phyloP scores from a whole-genome alignment of 2,113 vertebrate species.

The Aplodontia rufa region DNA sequence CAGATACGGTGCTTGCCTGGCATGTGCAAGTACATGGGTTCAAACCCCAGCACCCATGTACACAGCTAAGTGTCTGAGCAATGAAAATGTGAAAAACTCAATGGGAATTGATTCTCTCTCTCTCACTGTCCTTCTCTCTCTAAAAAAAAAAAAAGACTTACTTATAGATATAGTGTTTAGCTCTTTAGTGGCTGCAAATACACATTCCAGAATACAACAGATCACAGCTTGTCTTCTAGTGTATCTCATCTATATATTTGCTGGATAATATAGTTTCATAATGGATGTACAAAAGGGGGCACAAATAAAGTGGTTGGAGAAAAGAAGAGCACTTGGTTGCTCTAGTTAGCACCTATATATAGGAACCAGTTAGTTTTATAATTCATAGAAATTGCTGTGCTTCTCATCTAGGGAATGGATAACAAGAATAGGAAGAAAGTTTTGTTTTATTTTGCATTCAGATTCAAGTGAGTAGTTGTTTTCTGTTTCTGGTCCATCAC shows the following conservation, averaged over 20 bases:
- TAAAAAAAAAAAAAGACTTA: no score
- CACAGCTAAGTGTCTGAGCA: no score
- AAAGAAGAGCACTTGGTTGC: not conserved
- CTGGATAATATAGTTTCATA: not conserved
- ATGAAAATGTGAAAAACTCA: no score
- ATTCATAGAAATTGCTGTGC: not conserved
- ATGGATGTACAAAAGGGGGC: not conserved
- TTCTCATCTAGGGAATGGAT: not conserved
- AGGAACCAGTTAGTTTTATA: not conserved
- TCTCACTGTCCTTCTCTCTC: no score
- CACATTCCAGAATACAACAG: not conserved
- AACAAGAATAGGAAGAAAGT: not conserved
- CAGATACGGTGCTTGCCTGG: no score
- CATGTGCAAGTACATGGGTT: no score
- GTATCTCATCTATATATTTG: not conserved
- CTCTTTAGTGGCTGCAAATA: not conserved
- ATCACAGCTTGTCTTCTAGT: not conserved
- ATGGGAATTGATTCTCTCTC: no score
- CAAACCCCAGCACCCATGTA: no score
- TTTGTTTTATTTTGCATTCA: not conserved
- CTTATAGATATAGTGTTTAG: not conserved
- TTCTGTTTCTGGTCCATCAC: not conserved
- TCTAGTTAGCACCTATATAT: not conserved
- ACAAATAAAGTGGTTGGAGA: not conserved
- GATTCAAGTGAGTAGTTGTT: not conserved